These are phyloP conservation scores for Microctonus brassicae DNA, from an alignment of 2,888 invertebrate genomes.

Conservation along the genomic window DNA sequence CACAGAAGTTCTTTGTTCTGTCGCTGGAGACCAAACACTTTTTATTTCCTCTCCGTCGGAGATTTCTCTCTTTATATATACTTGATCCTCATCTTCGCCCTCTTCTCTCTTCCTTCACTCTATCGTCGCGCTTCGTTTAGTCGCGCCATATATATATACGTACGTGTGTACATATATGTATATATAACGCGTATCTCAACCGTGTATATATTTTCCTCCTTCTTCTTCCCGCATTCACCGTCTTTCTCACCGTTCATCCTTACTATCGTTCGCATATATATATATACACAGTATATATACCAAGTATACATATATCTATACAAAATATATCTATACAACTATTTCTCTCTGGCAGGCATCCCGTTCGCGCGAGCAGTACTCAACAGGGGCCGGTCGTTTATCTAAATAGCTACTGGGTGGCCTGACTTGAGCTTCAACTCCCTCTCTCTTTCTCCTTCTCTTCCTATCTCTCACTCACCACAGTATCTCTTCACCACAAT, in stretches of 20 bases:
- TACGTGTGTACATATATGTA: not conserved
- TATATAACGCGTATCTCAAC: conserved; percentile 16
- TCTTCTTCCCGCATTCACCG: conserved; percentile 34
- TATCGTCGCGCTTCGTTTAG: conserved; percentile 23
- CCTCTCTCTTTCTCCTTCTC: conserved; percentile 23
- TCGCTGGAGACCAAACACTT: conserved; percentile 56
- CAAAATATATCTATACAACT: conserved; percentile 27
- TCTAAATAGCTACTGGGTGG: conserved; percentile 68
- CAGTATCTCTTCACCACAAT: conserved; percentile 8
- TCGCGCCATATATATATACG: conserved; percentile 15
- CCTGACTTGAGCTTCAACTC: conserved; percentile 49
- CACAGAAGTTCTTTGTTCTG: conserved; percentile 52
- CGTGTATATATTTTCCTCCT: conserved; percentile 25
- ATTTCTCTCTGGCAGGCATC: conserved; percentile 53
- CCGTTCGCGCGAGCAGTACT: conserved; percentile 57
- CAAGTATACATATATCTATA: not conserved
- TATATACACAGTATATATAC: conserved; percentile 29
- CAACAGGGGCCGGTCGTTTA: conserved; percentile 65
- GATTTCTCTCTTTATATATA: conserved; percentile 35
- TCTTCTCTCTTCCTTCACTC: conserved; percentile 31
- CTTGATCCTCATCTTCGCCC: conserved; percentile 38
- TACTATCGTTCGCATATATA: conserved; percentile 25
- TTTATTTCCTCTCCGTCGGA: conserved; percentile 48
- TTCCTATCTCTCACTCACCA: no score
- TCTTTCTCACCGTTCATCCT: conserved; percentile 22